Evolutionary conservation across 2,888 invertebrate genomes (phyloP).

Genomic region (Diadegma fenestrale): DNA sequence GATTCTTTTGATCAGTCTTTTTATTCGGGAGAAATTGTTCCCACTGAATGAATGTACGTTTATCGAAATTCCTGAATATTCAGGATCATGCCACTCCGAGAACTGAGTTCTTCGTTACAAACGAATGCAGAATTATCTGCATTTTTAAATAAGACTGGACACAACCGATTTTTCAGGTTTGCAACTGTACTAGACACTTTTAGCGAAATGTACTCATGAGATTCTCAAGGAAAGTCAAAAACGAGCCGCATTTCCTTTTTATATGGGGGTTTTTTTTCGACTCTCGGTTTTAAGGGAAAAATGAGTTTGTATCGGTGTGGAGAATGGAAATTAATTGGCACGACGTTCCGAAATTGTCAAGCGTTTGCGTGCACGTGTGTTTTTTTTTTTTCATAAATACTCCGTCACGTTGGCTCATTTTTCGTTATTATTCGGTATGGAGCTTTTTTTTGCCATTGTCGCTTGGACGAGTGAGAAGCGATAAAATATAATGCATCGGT

Average conservation of each 20-base stretch:
- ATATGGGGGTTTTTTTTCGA: constrained; percentile 28
- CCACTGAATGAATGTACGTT: constrained; percentile 21
- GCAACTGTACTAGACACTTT: constrained; percentile 44
- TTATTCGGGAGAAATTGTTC: constrained; percentile 12
- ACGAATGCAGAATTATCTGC: constrained; percentile 47
- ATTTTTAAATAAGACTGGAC: constrained; percentile 65
- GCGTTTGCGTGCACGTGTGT: constrained; percentile 21
- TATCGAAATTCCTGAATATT: constrained; percentile 32
- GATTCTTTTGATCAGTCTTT: constrained; percentile 32
- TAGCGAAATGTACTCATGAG: constrained; percentile 51
- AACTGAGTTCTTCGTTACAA: constrained; percentile 28
- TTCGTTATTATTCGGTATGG: constrained; percentile 24
- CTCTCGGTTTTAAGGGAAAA: constrained; percentile 41
- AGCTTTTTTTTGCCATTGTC: constrained; percentile 25
- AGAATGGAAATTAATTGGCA: constrained; percentile 20
- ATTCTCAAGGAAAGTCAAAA: constrained; percentile 47
- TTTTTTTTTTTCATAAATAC: constrained; percentile 55
- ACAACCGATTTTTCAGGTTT: constrained; percentile 46
- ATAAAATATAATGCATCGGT: constrained; percentile 10
- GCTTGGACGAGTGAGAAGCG: constrained; percentile 15
- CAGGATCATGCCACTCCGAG: constrained; percentile 19
- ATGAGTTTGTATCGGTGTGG: constrained; percentile 27
- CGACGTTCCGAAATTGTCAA: constrained; percentile 7
- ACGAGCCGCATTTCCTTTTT: constrained; percentile 51
- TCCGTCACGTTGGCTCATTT: constrained; percentile 38